These are phyloP conservation scores for Forbesichthys papilliferus DNA, from an alignment of 2,113 vertebrate genomes.

Conservation along the genomic window DNA sequence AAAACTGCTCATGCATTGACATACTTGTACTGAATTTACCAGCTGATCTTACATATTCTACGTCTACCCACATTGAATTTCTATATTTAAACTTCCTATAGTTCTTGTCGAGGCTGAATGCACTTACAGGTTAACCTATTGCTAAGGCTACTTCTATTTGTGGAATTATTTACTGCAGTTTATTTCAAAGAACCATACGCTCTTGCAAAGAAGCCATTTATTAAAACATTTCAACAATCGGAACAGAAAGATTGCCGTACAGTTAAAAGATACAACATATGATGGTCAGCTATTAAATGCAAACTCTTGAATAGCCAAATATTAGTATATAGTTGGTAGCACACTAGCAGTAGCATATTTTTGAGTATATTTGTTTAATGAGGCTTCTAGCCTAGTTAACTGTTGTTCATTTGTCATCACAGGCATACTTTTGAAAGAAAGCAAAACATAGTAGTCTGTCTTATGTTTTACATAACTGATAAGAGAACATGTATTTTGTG, in stretches of 20 bases:
- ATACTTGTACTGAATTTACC: neutral
- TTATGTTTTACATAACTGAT: too few species aligned
- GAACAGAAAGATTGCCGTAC: constrained; percentile 3
- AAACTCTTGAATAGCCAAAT: too few species aligned
- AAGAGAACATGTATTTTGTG: neutral
- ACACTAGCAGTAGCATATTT: too few species aligned
- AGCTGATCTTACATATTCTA: neutral
- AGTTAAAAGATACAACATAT: constrained; percentile 8
- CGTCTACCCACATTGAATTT: neutral
- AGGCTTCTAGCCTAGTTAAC: too few species aligned
- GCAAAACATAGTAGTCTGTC: too few species aligned
- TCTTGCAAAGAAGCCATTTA: constrained; percentile 33
- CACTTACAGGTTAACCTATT: neutral
- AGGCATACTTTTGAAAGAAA: constrained; percentile 3
- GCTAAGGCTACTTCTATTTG: neutral
- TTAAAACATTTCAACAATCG: constrained; percentile 12
- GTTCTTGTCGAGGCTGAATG: neutral
- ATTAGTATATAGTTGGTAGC: too few species aligned
- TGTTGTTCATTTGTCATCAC: too few species aligned
- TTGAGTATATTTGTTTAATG: too few species aligned
- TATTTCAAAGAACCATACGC: neutral
- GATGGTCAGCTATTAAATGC: neutral
- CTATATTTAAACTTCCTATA: neutral
- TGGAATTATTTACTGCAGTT: neutral
- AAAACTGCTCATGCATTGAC: neutral